phyloP scores from a whole-genome alignment of 2,113 vertebrate genomes.

The Mesembrinibis cayennensis region DNA sequence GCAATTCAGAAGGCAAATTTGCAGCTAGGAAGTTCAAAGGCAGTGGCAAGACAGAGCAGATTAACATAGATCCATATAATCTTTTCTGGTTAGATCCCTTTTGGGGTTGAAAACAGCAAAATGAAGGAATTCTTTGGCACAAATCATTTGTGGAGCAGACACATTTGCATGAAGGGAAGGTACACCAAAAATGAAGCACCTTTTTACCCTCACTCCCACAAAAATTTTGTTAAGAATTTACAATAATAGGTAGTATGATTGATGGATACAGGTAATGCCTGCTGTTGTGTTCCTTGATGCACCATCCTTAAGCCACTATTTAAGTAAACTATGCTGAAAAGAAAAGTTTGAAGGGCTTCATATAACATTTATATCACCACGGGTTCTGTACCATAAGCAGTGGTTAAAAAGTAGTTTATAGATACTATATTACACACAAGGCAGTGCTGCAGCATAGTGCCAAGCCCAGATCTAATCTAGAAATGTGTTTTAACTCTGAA shows the following conservation, averaged over 20 bases:
- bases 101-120: background rate
- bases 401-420: conserved; percentile 33
- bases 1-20: background rate
- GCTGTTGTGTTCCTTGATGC: background rate
- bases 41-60: background rate
- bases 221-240: background rate
- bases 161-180: background rate
- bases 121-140: background rate
- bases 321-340: background rate
- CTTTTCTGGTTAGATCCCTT: background rate
- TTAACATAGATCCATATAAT: background rate
- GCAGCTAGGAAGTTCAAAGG: background rate
- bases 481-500: conserved; percentile 44
- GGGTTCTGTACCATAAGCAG: background rate
- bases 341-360: background rate
- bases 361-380: background rate
- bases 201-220: background rate
- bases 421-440: conserved; percentile 16
- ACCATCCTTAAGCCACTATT: background rate
- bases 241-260: background rate
- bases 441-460: background rate
- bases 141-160: background rate
- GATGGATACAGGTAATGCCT: background rate
- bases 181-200: background rate
- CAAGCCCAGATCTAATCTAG: conserved; percentile 34